phyloP scores from a whole-genome alignment of 1,140 invertebrate genomes.

The Oncopodura yosiiana region DNA sequence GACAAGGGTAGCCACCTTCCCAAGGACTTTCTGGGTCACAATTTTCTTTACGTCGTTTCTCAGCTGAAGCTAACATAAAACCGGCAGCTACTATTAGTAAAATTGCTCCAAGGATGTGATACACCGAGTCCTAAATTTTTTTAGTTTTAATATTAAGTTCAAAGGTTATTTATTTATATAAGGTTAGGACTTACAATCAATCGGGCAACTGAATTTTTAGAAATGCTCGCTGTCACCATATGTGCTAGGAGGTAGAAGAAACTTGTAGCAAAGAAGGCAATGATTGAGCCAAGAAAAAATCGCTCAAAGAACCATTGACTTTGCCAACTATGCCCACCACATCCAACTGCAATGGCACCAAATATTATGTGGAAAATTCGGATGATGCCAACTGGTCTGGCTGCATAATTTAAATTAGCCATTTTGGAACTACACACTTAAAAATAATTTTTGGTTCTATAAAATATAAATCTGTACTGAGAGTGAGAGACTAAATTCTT shows the following conservation, averaged over 20 bases:
- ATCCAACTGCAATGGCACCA: constrained; percentile 10
- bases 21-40: not conserved
- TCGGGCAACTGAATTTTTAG: not conserved
- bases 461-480: too few relatives aligned
- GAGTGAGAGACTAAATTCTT: too few relatives aligned
- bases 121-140: constrained; percentile 10
- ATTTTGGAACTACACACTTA: too few relatives aligned
- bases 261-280: not conserved
- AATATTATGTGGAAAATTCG: constrained; percentile 3
- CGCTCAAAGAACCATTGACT: not conserved
- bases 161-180: not conserved
- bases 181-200: constrained; percentile 4
- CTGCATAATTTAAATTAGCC: too few relatives aligned
- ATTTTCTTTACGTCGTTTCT: not conserved
- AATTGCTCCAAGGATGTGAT: constrained; percentile 16
- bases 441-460: too few relatives aligned
- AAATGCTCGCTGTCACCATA: not conserved
- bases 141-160: not conserved
- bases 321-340: not conserved
- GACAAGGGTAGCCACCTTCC: not conserved
- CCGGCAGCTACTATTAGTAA: constrained; percentile 8
- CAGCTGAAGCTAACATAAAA: constrained; percentile 12
- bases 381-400: too few relatives aligned
- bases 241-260: not conserved
- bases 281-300: not conserved